A percentile compares a stretch with the other conserved stretches of the same genome.
phyloP scores from a whole-genome alignment of 2,797 vertebrate species.

The Cuniculus paca region DNA sequence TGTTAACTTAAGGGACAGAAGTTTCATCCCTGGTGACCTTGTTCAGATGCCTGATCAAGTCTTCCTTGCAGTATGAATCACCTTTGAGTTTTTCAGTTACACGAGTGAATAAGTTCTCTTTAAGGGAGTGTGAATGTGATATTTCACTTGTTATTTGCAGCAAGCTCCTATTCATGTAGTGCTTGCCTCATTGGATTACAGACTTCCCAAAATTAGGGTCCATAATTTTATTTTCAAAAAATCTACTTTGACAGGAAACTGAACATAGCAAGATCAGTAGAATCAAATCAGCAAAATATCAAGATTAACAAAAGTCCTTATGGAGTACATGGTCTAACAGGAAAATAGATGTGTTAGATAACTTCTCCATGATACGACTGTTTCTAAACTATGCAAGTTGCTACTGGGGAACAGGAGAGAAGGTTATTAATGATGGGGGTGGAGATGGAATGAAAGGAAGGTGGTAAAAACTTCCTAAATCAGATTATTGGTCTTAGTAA shows the following conservation, averaged over 20 bases:
- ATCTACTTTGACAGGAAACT: neutral
- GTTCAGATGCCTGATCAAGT: neutral
- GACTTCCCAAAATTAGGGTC: neutral
- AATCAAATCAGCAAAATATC: neutral
- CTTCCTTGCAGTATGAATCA: neutral
- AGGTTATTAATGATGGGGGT: neutral
- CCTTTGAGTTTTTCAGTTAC: neutral
- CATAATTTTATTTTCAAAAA: neutral
- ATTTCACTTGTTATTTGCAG: neutral
- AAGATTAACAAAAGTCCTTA: neutral
- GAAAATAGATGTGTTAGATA: too few relatives aligned
- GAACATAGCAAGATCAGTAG: neutral
- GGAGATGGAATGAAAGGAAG: neutral
- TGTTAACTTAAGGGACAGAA: neutral
- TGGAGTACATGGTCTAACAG: neutral
- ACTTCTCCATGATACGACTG: accelerated
- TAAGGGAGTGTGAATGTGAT: neutral
- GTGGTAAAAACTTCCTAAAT: neutral
- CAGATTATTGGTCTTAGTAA: neutral
- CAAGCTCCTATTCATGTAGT: neutral
- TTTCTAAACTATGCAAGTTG: neutral
- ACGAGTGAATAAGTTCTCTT: neutral
- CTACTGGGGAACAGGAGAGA: neutral
- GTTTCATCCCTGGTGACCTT: neutral
- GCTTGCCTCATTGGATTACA: neutral